Base-by-base conservation (phyloP, 2,797 vertebrate species). In the Hylomyscus alleni region DNA sequence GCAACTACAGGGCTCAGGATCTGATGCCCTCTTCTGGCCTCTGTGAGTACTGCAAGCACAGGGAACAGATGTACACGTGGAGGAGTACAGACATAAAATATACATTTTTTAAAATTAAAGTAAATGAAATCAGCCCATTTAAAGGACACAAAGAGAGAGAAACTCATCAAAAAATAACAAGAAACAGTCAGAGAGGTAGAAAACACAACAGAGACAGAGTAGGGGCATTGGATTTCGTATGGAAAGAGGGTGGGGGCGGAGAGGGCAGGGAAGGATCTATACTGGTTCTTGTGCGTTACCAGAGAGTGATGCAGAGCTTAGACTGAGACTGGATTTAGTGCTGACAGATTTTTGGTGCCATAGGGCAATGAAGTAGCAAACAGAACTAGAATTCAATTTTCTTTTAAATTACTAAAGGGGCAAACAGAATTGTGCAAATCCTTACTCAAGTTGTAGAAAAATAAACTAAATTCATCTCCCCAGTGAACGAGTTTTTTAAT, bases 371-470 rank as follows among this genome's bases (percentile, higher is more conserved):
- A 78, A 60, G 6, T 20, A 76, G n/a, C 86, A 5, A 12, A 34
- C 2, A 37, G 29, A 90, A 40, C 62, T 50, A 67, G 37, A 73
- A 4, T 31, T 40, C 10, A 26, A 6, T 85, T 90, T 90, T 75
- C 44, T 50, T 94, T 76, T 90, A 29, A 44, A 52, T 56, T 89
- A 86, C 12, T 52, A 93, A 95, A 54, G 31, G 22, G 56, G n/a
- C 3, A 3, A 9, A 6, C 19, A 47, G 26, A 50, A 44, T 58
- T 72, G 17, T 37, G 22, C 44, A 93, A 69, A 50, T 72, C 50
- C 44, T 91, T 93, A 84, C 31, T 56, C 52, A 84, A 84, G 22
- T 67, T 44, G 89, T 50, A 78, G 6, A 88, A 84, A 81, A 94
- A 50, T 40, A 72, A 94, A 81, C 34, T 54, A 62, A 44, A 69